Percentiles rank a stretch among this genome's conserved stretches.
phyloP scores from a whole-genome alignment of 1,140 invertebrate genomes.

The Leptinotarsa defecta region DNA sequence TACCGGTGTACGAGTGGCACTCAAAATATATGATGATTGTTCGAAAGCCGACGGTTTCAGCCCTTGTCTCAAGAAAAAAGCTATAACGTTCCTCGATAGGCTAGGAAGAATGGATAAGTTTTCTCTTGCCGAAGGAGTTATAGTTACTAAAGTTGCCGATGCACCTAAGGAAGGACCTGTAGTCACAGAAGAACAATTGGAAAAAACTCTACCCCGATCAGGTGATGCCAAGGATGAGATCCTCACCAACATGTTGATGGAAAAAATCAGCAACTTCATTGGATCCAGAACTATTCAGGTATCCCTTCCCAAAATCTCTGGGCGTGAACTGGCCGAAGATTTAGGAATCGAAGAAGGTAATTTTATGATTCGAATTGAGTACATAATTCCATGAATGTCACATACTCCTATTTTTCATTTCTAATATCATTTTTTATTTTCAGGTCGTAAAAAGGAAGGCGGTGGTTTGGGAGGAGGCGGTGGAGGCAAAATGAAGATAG shows the following conservation, averaged over 20 bases:
- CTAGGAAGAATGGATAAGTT: constrained; percentile 70
- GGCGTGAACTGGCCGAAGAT: constrained; percentile 63
- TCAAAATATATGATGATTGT: constrained; percentile 69
- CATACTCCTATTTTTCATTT: not conserved
- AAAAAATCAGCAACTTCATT: constrained; percentile 71
- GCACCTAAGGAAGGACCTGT: constrained; percentile 48
- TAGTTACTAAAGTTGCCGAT: constrained; percentile 65
- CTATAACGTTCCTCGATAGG: constrained; percentile 74
- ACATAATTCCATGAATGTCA: no score
- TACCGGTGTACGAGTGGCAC: constrained; percentile 60
- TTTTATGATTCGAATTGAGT: not conserved
- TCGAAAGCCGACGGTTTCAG: constrained; percentile 64
- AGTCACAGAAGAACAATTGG: constrained; percentile 67
- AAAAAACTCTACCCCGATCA: constrained; percentile 66
- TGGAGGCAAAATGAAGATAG: constrained; percentile 63
- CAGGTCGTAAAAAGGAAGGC: constrained; percentile 47
- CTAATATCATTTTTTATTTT: not conserved
- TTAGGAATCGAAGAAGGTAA: constrained; percentile 76
- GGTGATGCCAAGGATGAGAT: constrained; percentile 67
- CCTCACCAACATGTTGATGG: constrained; percentile 71
- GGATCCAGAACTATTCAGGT: constrained; percentile 76
- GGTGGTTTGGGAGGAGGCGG: constrained; percentile 54
- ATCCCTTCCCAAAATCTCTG: constrained; percentile 70
- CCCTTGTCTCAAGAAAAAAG: constrained; percentile 79
- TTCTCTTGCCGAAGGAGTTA: constrained; percentile 67